These are phyloP conservation scores for Muscidifurax raptorellus DNA, from an alignment of 1,140 invertebrate species.

Conservation along the genomic window DNA sequence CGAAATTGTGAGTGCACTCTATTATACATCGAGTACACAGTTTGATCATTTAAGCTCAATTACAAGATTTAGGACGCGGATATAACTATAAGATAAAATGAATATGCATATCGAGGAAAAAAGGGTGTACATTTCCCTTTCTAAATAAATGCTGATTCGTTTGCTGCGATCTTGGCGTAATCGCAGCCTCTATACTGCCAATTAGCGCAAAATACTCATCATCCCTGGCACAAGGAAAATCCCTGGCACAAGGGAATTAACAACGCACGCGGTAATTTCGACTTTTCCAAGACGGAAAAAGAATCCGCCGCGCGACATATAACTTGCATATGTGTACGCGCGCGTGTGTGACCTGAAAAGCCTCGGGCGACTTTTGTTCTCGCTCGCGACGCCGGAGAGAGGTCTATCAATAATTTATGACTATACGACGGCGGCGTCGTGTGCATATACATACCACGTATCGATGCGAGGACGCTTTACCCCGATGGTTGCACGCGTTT, in stretches of 20 bases:
- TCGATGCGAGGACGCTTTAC: not conserved
- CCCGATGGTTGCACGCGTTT: not conserved
- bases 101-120: no score
- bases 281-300: not conserved
- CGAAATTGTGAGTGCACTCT: no score
- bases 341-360: conserved; percentile 44
- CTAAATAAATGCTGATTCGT: no score
- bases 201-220: not conserved
- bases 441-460: not conserved
- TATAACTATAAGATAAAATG: no score
- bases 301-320: not conserved
- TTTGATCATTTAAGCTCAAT: no score
- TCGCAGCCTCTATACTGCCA: not conserved
- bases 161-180: no score
- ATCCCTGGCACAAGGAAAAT: not conserved
- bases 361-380: conserved; percentile 40
- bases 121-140: no score
- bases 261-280: not conserved
- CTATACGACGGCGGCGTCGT: not conserved
- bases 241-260: not conserved
- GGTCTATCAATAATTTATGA: conserved; percentile 51
- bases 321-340: not conserved
- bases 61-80: no score
- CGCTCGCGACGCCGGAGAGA: not conserved
- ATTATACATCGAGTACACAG: no score